Conservation (phyloP, 2,888 invertebrate species). For the Poecilobothrus nobilitatus region DNA sequence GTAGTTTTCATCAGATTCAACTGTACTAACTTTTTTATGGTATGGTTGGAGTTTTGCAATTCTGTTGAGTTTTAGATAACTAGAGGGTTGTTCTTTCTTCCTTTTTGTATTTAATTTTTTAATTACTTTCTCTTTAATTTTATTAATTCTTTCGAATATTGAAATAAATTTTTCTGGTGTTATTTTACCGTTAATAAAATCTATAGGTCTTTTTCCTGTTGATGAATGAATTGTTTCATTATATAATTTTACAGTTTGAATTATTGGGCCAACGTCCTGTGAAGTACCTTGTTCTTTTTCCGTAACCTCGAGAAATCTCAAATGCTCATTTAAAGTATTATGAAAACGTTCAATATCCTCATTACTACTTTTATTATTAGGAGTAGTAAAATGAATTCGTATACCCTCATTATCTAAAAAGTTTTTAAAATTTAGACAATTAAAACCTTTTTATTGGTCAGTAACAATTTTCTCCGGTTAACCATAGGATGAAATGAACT, state of each 20-base stretch:
- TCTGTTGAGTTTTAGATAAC: constrained; percentile 12
- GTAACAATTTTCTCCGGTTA: constrained; percentile 12
- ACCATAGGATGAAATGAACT: constrained; percentile 12
- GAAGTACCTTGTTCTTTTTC: constrained; percentile 10
- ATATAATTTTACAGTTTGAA: not conserved
- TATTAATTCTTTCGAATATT: constrained; percentile 2
- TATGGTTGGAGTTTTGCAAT: constrained; percentile 15
- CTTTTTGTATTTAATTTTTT: constrained; percentile 6
- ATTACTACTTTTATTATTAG: no score
- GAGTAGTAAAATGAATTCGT: no score
- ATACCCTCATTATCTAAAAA: no score
- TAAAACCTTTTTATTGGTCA: no score
- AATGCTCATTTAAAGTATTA: no score
- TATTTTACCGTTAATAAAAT: constrained; percentile 12
- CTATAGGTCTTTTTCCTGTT: constrained; percentile 12
- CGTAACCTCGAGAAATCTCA: no score
- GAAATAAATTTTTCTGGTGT: not conserved
- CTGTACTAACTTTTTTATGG: constrained; percentile 12
- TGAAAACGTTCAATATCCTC: no score
- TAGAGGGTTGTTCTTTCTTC: not conserved
- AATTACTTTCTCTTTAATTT: not conserved
- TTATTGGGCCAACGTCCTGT: constrained; percentile 11
- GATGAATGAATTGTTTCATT: constrained; percentile 12
- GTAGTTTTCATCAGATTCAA: constrained; percentile 9
- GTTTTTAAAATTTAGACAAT: no score